phyloP scores from a whole-genome alignment of 1,140 invertebrate species.

The Caenorhabditis briggsae region DNA sequence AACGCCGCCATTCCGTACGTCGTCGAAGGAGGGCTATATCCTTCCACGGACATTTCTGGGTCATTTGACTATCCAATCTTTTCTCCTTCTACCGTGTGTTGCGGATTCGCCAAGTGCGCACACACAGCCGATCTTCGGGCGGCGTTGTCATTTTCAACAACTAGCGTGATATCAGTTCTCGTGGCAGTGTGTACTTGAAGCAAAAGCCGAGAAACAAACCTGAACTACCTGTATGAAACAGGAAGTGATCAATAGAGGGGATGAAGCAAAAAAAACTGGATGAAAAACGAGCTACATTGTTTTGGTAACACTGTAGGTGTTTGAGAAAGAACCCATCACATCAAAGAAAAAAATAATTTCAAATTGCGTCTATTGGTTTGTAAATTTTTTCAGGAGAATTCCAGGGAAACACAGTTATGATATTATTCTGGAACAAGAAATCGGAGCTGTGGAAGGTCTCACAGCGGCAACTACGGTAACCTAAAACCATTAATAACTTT shows the following conservation, averaged over 20 bases:
- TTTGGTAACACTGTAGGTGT: no score
- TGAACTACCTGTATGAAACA: neutral
- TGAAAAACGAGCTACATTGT: neutral
- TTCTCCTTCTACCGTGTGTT: constrained; percentile 14
- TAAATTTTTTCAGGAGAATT: no score
- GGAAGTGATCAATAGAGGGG: neutral
- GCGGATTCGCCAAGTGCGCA: constrained; percentile 51
- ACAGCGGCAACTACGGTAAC: no score
- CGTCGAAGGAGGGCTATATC: constrained; percentile 24
- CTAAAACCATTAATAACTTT: no score
- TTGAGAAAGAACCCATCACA: no score
- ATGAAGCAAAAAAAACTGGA: neutral
- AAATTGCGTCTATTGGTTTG: no score
- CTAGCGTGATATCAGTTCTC: constrained; percentile 43
- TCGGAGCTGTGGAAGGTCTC: no score
- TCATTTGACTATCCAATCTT: constrained; percentile 55
- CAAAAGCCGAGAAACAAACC: neutral
- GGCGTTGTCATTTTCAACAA: constrained; percentile 46
- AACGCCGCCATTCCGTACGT: neutral
- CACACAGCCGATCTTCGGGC: neutral
- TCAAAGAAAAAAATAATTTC: no score
- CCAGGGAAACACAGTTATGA: no score
- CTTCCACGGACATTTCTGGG: constrained; percentile 54
- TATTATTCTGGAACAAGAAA: no score
- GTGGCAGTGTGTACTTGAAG: constrained; percentile 34